phyloP scores from a whole-genome alignment of 2,888 invertebrate species.

The Orthonevra nobilis region DNA sequence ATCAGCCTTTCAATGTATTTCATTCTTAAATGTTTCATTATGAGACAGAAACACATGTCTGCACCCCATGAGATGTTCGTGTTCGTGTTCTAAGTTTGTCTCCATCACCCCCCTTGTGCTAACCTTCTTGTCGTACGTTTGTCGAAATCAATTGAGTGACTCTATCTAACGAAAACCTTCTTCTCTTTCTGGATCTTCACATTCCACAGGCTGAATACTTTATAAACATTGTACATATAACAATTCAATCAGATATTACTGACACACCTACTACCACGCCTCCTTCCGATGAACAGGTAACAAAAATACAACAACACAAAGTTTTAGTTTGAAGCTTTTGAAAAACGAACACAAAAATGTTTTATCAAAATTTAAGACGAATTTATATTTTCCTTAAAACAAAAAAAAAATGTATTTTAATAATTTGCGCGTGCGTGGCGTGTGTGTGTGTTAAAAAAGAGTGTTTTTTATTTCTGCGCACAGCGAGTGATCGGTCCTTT shows the following conservation, averaged over 20 bases:
- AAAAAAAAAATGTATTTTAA: slow-evolving; percentile 9
- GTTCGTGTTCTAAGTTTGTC: too few relatives aligned
- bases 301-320: slow-evolving; percentile 44
- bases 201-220: slow-evolving; percentile 76
- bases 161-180: slow-evolving; percentile 46
- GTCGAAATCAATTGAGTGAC: slow-evolving; percentile 50
- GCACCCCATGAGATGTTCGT: too few relatives aligned
- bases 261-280: slow-evolving; percentile 70
- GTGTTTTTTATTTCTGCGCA: too few relatives aligned
- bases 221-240: slow-evolving; percentile 79
- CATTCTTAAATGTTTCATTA: not conserved
- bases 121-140: too few relatives aligned
- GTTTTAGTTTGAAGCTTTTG: slow-evolving; percentile 30
- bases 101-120: too few relatives aligned
- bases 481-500: slow-evolving; percentile 30
- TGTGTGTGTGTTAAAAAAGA: slow-evolving; percentile 32
- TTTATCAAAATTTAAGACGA: too few relatives aligned
- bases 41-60: too few relatives aligned
- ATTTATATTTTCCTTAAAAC: too few relatives aligned
- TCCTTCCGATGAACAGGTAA: slow-evolving; percentile 68
- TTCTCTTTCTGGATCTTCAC: too few relatives aligned
- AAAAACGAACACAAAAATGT: slow-evolving; percentile 37
- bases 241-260: slow-evolving; percentile 77
- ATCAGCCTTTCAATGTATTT: not conserved
- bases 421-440: slow-evolving; percentile 27